Evolutionary conservation across 1,140 invertebrate species (phyloP), one percentile per base, ranked within the genome.

Genomic region (Colletes latitarsis): DNA sequence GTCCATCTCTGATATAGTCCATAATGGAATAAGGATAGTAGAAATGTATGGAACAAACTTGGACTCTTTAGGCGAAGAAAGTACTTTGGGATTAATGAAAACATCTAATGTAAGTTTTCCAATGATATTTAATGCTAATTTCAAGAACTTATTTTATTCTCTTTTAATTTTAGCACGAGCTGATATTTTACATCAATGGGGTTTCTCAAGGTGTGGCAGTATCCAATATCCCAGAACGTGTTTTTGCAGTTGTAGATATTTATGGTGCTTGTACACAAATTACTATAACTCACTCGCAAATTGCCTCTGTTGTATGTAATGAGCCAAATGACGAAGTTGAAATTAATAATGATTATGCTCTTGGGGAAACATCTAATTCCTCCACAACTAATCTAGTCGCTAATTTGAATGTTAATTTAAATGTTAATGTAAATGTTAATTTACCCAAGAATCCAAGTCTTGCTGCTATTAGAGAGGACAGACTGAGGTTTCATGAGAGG

Each of bases 221-320:
- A 0, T 94, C 94, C 82, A 96, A 96, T 87, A 94, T 99, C 82
- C 97, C 98, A 39, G 88, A 94, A 17, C 93, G 94, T 58, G 94
- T 99, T 17, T 98, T 96, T 94, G 98, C 97, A 10, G 95, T 99
- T 15, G 95, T 99, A 41, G 97, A 98, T 93, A 94, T 99, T 89
- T 99, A 98, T 92, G 98, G 98, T 3, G 98, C 98, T 92, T 98
- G 98, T 94, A 96, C 97, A 9, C 98, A 98, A 94, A 96, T 99
- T 12, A 96, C 96, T 14, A 94, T 96, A 81, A 95, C 94, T 43
- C 92, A 91, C 49, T 90, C 92, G 14, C 89, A 68, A 62, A 62
- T 82, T 52, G 43, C 43, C 1, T 5, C 82, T 0, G 15, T 46
- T 63, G 6, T 82, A n/a, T 72, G 66, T 17, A 89, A 83, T n/a